These are phyloP conservation scores for Philonicus albiceps DNA, from an alignment of 2,888 invertebrate genomes.

Conservation along the genomic window DNA sequence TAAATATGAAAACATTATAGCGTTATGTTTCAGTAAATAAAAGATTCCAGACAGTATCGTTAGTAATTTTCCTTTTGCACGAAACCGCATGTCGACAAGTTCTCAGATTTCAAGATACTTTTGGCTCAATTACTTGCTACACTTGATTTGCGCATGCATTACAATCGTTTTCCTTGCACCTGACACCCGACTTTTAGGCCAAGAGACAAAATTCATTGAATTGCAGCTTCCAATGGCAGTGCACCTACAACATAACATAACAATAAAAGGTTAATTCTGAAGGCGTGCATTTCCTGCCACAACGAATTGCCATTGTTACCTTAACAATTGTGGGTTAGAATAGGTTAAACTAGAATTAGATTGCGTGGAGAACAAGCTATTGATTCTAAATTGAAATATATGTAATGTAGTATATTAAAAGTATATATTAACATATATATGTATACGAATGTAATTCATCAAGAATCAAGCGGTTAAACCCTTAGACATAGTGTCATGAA, in stretches of 20 bases:
- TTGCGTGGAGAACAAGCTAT: no score
- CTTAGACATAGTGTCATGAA: no score
- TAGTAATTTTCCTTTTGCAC: background rate
- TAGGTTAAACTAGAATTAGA: background rate
- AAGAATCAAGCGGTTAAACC: no score
- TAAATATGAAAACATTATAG: background rate
- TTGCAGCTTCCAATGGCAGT: background rate
- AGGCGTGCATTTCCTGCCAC: background rate
- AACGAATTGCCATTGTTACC: background rate
- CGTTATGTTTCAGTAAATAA: background rate
- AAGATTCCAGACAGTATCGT: background rate
- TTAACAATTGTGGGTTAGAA: background rate
- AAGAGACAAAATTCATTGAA: background rate
- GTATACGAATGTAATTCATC: no score
- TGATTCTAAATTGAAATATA: no score
- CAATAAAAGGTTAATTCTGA: background rate
- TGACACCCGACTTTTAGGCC: background rate
- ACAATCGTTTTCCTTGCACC: background rate
- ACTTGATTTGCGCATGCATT: background rate
- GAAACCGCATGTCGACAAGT: background rate
- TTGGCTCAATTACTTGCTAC: background rate
- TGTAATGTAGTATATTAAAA: no score
- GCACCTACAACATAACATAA: background rate
- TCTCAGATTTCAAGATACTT: background rate
- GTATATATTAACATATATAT: no score